Conservation (phyloP, 2,797 vertebrate species). For the Gallinago stenura region DNA sequence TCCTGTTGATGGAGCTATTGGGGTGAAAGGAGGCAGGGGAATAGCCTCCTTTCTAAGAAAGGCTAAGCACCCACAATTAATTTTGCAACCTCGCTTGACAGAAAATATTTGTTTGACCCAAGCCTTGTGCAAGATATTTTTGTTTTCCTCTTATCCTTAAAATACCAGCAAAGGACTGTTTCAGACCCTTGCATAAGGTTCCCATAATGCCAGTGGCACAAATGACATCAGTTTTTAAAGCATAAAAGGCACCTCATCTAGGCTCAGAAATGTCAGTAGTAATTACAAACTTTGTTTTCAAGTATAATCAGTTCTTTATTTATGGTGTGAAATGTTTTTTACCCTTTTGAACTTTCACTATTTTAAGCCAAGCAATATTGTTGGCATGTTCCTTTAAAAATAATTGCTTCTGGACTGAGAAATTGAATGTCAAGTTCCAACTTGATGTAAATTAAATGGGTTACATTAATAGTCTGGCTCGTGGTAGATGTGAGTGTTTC, state of each 20-base stretch:
- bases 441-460: slow-evolving; percentile 60
- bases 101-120: neutral
- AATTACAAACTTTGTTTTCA: slow-evolving; percentile 72
- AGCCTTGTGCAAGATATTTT: neutral
- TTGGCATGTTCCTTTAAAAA: slow-evolving; percentile 69
- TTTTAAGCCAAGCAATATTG: slow-evolving; percentile 55
- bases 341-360: slow-evolving; percentile 66
- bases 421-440: slow-evolving; percentile 58
- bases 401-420: slow-evolving; percentile 71
- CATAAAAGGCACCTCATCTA: slow-evolving; percentile 59
- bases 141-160: neutral
- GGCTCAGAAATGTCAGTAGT: slow-evolving; percentile 59
- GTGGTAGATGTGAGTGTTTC: slow-evolving; percentile 42
- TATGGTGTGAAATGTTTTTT: slow-evolving; percentile 68
- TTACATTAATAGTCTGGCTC: slow-evolving; percentile 58
- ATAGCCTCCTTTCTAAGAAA: neutral
- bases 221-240: slow-evolving; percentile 59
- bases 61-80: neutral
- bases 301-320: slow-evolving; percentile 68
- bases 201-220: slow-evolving; percentile 60
- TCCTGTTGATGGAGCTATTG: neutral
- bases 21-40: neutral
- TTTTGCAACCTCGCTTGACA: neutral
- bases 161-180: slow-evolving; percentile 8
- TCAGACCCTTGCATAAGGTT: slow-evolving; percentile 55